Conservation (phyloP, 2,797 vertebrate species). For the Phyllotis vaccarum region DNA sequence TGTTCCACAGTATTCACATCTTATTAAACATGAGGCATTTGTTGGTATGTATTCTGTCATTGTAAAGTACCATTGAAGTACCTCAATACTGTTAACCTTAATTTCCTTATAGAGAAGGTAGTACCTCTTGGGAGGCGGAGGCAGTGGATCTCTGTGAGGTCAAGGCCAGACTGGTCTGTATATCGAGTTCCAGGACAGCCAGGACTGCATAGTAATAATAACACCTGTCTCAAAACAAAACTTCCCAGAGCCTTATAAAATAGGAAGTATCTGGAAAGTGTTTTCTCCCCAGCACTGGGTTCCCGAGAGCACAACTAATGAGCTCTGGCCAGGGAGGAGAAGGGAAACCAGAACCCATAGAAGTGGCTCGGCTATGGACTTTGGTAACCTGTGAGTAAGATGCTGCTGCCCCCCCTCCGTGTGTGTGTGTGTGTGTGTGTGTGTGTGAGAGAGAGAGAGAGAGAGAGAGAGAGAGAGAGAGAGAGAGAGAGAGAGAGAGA, state of each 20-base stretch:
- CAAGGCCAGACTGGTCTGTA: background rate
- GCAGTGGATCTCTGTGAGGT: background rate
- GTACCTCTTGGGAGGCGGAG: background rate
- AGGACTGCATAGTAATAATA: background rate
- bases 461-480: no score
- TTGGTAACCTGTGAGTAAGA: constrained; percentile 22
- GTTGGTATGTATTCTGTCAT: constrained; percentile 12
- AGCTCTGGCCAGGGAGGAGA: background rate
- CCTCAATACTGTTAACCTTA: background rate
- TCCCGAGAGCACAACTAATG: background rate
- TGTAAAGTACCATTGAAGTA: background rate
- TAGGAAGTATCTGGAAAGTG: background rate
- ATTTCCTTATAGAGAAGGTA: background rate
- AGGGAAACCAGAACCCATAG: background rate
- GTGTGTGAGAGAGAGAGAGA: no score
- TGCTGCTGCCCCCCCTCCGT: no score
- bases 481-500: no score
- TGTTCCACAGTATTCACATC: background rate
- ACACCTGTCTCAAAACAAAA: background rate
- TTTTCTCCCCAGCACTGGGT: constrained; percentile 1
- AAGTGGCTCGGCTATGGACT: background rate
- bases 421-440: no score
- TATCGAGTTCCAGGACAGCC: background rate
- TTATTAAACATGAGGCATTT: background rate
- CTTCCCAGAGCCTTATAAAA: background rate